Conservation (phyloP, 2,888 invertebrate genomes). For the Hedychridium roseum region DNA sequence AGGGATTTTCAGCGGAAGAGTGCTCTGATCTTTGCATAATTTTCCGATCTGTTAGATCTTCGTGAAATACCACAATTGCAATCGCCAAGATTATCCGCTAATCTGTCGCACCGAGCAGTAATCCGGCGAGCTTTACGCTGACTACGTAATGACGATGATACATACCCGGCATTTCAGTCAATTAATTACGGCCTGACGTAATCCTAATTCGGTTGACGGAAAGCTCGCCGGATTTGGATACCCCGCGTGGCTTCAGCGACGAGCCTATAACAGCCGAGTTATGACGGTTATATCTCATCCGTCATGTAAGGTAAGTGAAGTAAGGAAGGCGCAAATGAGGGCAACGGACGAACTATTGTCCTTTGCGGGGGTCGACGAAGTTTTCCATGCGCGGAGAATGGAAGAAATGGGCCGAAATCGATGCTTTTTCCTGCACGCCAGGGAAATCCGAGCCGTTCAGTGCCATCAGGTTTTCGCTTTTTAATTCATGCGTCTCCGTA, state of each 20-base stretch:
- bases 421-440: no score
- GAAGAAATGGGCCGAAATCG: no score
- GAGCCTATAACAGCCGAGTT: neutral
- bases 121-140: constrained; percentile 52
- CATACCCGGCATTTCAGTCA: constrained; percentile 49
- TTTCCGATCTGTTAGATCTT: neutral
- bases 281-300: neutral
- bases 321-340: no score
- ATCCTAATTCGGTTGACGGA: constrained; percentile 48
- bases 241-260: constrained; percentile 11
- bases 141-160: constrained; percentile 46
- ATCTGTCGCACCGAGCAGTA: constrained; percentile 33
- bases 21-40: no score
- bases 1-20: no score
- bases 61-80: neutral
- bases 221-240: constrained; percentile 23
- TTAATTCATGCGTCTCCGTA: constrained; percentile 11
- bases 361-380: no score
- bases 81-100: constrained; percentile 5
- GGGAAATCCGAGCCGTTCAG: constrained; percentile 17
- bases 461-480: constrained; percentile 1
- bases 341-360: no score
- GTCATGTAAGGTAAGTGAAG: neutral
- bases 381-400: no score
- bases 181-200: constrained; percentile 56